Conservation (phyloP, 2,888 invertebrate species). For the Patella pellucida region DNA sequence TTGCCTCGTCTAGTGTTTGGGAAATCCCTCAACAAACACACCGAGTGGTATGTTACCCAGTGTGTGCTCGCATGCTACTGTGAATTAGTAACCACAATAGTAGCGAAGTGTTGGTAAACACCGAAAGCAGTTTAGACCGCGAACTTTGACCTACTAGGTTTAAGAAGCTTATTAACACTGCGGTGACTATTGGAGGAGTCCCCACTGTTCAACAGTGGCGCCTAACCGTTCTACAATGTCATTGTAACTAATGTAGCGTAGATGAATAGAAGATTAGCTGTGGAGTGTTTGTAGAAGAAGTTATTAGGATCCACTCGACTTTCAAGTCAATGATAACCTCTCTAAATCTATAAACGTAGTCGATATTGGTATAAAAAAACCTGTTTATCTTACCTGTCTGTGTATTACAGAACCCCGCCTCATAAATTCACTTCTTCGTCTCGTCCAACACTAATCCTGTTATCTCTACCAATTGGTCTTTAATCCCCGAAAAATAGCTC, state of each 20-base stretch:
- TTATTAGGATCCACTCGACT: neutral
- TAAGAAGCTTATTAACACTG: constrained; percentile 4
- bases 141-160: neutral
- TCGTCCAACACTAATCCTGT: no score
- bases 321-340: constrained; percentile 1
- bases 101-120: constrained; percentile 2
- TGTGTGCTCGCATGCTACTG: constrained; percentile 2
- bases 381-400: no score
- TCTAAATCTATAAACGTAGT: neutral
- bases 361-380: neutral
- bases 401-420: no score
- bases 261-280: constrained; percentile 1
- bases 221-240: neutral
- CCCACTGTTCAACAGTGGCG: neutral
- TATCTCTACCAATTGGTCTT: no score
- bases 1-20: neutral
- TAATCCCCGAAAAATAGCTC: no score
- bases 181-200: neutral
- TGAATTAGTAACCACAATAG: constrained; percentile 12
- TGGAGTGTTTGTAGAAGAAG: neutral
- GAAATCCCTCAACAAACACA: neutral
- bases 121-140: neutral
- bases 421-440: no score
- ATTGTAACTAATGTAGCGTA: constrained; percentile 10
- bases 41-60: constrained; percentile 2